Conservation (phyloP, 2,888 invertebrate species). For the Agrotis puta region DNA sequence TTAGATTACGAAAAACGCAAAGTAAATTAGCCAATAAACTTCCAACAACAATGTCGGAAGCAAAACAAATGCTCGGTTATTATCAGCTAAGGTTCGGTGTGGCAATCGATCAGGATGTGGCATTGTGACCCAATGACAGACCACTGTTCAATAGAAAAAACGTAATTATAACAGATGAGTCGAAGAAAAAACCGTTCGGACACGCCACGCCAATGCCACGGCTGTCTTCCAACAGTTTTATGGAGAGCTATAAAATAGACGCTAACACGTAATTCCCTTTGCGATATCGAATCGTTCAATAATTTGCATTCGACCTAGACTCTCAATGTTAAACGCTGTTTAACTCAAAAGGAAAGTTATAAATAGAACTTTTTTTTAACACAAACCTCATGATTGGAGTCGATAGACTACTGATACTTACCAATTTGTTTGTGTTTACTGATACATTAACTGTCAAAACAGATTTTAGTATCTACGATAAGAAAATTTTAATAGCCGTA, state of each 20-base stretch:
- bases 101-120: constrained; percentile 77
- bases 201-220: constrained; percentile 76
- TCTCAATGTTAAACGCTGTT: constrained; percentile 66
- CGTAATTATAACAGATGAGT: constrained; percentile 71
- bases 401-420: constrained; percentile 38
- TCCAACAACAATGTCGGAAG: constrained; percentile 66
- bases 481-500: not conserved
- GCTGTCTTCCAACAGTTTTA: constrained; percentile 66
- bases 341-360: constrained; percentile 64
- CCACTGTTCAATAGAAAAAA: constrained; percentile 64
- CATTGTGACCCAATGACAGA: constrained; percentile 65
- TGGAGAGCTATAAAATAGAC: constrained; percentile 64
- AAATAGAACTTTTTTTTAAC: constrained; percentile 49
- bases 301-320: constrained; percentile 72
- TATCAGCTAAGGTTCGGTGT: constrained; percentile 65
- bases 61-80: constrained; percentile 60
- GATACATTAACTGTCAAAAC: not conserved
- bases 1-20: constrained; percentile 39
- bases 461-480: not conserved
- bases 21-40: constrained; percentile 53
- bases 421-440: not conserved
- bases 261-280: constrained; percentile 59
- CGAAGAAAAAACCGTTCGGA: constrained; percentile 63
- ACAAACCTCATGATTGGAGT: constrained; percentile 25
- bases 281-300: constrained; percentile 56